Evolutionary conservation across 1,140 invertebrate genomes (phyloP).

Genomic region (Homalodisca vitripennis): DNA sequence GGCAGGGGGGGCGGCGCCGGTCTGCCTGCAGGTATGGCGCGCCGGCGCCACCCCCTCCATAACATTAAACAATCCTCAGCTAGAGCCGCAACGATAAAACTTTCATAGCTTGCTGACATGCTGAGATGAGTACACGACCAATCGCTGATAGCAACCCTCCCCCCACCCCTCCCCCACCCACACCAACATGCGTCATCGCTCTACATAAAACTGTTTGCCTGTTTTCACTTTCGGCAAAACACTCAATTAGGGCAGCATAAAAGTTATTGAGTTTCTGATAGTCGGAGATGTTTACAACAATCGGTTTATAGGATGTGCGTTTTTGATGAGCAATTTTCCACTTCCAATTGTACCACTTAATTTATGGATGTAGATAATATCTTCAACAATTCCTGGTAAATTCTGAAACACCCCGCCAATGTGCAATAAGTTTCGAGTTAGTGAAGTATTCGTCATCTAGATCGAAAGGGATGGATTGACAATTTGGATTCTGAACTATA

Average conservation of each 20-base stretch:
- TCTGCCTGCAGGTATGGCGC: background rate
- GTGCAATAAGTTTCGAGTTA: too few species aligned
- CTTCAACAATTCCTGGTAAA: too few species aligned
- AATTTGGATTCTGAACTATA: too few species aligned
- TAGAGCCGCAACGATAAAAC: background rate
- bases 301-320: background rate
- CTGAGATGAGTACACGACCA: background rate
- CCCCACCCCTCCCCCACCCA: too few species aligned
- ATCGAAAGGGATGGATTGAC: too few species aligned
- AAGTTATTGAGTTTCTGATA: background rate
- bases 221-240: background rate
- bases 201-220: slow-evolving; percentile 7
- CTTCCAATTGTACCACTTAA: too few species aligned
- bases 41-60: slow-evolving; percentile 3
- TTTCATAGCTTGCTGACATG: background rate
- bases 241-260: background rate
- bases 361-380: too few species aligned
- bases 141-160: too few species aligned
- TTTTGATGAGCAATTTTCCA: too few species aligned
- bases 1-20: background rate
- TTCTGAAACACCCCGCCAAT: too few species aligned
- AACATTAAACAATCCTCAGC: background rate
- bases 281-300: background rate
- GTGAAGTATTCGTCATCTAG: too few species aligned
- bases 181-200: background rate